Base-by-base conservation (phyloP, 2,113 vertebrate genomes). In the Holacanthus passer region DNA sequence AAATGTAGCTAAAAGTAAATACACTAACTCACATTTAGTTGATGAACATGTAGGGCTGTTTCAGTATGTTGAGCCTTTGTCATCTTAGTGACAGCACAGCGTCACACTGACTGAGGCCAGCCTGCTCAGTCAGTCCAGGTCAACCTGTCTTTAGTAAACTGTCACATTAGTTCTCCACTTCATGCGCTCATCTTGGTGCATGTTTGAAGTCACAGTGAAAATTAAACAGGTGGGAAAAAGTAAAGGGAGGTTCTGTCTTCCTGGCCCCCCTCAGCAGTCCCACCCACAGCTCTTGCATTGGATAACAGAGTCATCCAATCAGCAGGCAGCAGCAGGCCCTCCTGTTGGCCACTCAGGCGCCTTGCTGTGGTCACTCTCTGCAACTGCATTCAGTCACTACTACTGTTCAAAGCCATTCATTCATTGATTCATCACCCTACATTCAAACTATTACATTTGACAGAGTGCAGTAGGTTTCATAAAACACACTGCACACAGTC, bases 361-460 rank as follows among this genome's bases (percentile, higher is more conserved):
- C 88, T 50, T 32, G 14, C 82, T 82, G 85, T 90, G 86, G 83
- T 63, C 8, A 2, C 68, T 77, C 58, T 73, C 5, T 74, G 75
- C 39, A 58, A 55, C 50, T 73, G 59, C 63, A 7, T 7, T 12
- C 58, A 69, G 55, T 35, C 24, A 22, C 47, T 24, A 9, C 17
- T 4, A 10, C 63, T 29, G 43, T 31, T 31, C 22, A 45, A 37
- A 37, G 1, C 35, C 55, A 41, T 37, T 63, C 78, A 31, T 13
- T 73, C 19, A 78, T 43, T 63, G 10, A 41, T 43, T 47, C 43
- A 39, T 69, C 41, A 7, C 11, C 17, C 22, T 12, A 37, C 70
- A 74, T 50, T 22, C 19, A 58, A 41, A 47, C 37, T 11, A 24
- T 45, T 39, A 31, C 48, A 72, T 78, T 52, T 24, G 27, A 65